These are phyloP conservation scores for Hylyphantes graminicola DNA, from an alignment of 1,140 invertebrate genomes.

Conservation along the genomic window DNA sequence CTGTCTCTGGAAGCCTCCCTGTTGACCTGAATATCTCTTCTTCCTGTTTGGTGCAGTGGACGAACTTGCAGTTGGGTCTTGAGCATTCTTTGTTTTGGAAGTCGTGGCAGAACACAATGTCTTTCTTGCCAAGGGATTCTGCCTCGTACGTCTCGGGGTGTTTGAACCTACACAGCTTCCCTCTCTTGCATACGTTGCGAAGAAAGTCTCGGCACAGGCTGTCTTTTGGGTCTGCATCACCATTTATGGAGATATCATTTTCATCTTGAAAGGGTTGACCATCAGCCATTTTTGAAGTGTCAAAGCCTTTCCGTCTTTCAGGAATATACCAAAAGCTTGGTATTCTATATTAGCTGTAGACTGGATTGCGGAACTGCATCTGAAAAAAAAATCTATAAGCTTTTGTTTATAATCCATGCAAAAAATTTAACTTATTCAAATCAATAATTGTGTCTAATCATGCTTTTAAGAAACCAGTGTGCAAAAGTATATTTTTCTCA, in stretches of 20 bases:
- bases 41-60: constrained; percentile 82
- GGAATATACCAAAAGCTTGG: too few species aligned
- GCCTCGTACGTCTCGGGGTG: constrained; percentile 74
- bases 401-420: too few species aligned
- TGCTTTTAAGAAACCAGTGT: too few species aligned
- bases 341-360: too few species aligned
- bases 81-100: constrained; percentile 81
- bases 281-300: constrained; percentile 29
- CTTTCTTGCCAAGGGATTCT: constrained; percentile 62
- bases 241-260: constrained; percentile 31
- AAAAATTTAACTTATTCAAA: too few species aligned
- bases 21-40: constrained; percentile 79
- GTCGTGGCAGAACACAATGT: constrained; percentile 83
- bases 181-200: constrained; percentile 78
- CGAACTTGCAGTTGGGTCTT: constrained; percentile 77
- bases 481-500: too few species aligned
- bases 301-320: not conserved
- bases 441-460: too few species aligned
- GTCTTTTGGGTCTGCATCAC: constrained; percentile 53
- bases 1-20: constrained; percentile 76
- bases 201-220: constrained; percentile 72
- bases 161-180: constrained; percentile 81
- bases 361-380: too few species aligned
- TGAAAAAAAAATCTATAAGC: too few species aligned
- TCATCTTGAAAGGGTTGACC: constrained; percentile 12